Evolutionary conservation across 2,888 invertebrate species (phyloP), one percentile per base, ranked within the genome.

Genomic region (Ormyrus nitidulus): DNA sequence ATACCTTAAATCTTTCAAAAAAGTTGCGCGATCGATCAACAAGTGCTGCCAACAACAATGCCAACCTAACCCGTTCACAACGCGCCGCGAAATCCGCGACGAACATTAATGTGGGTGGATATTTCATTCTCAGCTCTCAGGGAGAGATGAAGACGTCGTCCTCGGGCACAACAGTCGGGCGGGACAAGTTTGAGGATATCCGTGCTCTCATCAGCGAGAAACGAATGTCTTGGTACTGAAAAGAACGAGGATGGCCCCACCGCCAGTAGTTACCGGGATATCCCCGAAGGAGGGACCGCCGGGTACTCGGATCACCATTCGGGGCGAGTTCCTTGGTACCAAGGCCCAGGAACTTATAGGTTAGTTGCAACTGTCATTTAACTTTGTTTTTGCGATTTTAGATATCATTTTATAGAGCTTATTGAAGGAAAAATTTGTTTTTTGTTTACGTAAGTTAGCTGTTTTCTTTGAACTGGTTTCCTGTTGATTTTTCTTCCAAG

Each of bases 261-360:
- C 95, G 83, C 97, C 97, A 9, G 94, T 97, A 76, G 98, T 99
- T 19, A 98, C 98, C 62, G 99, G 99, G 46, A 94, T 99, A 82
- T 99, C 99, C 5, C 99, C 99, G 0, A 99, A 98, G 88, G 99
- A 99, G 92, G 99, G 99, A 0, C 97, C 98, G 61, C 99, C 99
- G 9, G 99, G 99, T 8, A 99, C 99, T 0, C 94, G 96, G 85
- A 96, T 99, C 0, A 98, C 96, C 44, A 96, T 99, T 87, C 93
- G 99, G 84, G 98, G 99, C 80, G 99, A 99, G 92, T 96, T 98
- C 92, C 92, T 99, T 65, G 99, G 99, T 44, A 93, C 92, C 56
- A 95, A 94, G 86, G 94, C 94, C 5, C 94, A 94, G 83, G 99
- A 99, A 92, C 92, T 99, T 48, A 93, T 96, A 86, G 97, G 97